Percentiles rank a stretch among this genome's conserved stretches.
These are phyloP conservation scores for Dendrolimus pini DNA, from an alignment of 2,888 invertebrate genomes.

Conservation along the genomic window DNA sequence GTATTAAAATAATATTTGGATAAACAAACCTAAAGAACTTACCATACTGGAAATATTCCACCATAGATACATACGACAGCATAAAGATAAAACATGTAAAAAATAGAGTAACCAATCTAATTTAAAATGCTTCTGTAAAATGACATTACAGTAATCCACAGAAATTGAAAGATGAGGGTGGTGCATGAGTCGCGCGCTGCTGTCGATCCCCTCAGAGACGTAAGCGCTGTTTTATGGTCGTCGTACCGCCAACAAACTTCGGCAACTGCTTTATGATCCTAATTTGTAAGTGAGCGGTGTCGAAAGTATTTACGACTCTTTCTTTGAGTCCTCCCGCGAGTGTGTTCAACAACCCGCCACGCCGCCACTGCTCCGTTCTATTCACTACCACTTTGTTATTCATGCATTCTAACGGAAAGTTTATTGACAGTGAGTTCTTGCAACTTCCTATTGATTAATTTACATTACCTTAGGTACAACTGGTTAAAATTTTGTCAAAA, in stretches of 20 bases:
- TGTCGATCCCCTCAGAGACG: constrained; percentile 43
- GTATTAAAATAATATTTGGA: too few species aligned
- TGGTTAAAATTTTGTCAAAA: too few species aligned
- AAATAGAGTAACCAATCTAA: neutral
- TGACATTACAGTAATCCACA: constrained; percentile 27
- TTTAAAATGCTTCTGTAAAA: constrained; percentile 6
- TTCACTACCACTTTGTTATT: constrained; percentile 19
- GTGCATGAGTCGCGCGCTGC: constrained; percentile 39
- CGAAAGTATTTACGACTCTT: constrained; percentile 69
- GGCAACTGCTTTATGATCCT: constrained; percentile 75
- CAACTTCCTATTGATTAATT: too few species aligned
- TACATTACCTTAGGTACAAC: too few species aligned
- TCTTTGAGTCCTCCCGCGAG: constrained; percentile 61
- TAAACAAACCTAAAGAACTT: too few species aligned
- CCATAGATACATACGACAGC: too few species aligned
- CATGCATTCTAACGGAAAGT: neutral
- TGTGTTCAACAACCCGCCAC: constrained; percentile 33
- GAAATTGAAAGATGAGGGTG: constrained; percentile 57
- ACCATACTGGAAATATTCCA: too few species aligned
- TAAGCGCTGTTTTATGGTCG: constrained; percentile 71
- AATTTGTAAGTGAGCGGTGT: constrained; percentile 75
- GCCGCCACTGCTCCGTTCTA: constrained; percentile 6
- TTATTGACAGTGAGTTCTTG: too few species aligned
- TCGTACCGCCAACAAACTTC: constrained; percentile 71
- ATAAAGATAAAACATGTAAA: too few species aligned